Evolutionary conservation across 53 echinoderm and acorn worm species (phyloP), one percentile per base, ranked within the genome.

Genomic region (Holothuria leucospilota): DNA sequence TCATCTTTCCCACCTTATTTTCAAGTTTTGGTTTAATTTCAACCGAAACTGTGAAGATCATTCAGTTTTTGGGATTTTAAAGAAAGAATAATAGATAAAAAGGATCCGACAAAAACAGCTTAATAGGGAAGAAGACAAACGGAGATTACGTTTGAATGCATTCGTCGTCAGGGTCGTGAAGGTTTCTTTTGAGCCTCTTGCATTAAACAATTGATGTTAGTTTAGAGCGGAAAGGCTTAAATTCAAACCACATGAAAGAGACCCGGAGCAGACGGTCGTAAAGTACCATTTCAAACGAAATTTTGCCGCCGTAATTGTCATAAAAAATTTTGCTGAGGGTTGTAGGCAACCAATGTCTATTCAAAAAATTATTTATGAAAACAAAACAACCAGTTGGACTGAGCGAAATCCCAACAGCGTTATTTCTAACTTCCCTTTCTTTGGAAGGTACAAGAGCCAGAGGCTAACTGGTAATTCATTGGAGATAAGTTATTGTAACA

Each of bases 161-260:
- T 23, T 72, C 46, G 40, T 72, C 72, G 46, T 42, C 40, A 21
- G 56, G 56, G 56, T 16, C 56, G 56, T 56, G 72, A 72, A 72
- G 72, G 40, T 72, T 71, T 72, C 23, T 6, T 72, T 72, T 72
- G 46, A 16, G 11, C 42, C 13, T 38, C 72, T 23, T 72, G 42
- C 21, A 41, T 39, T 41, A 72, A 72, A 72, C 72, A 72, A 72
- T 72, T 30, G 23, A n/a, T 72, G 72, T 72, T 72, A 72, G 72
- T 72, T 72, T 72, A 72, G 72, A 72, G 72, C 34, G 40, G 72
- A 72, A 30, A 39, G 34, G 20, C 30, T 30, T 12, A 72, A 72
- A 72, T 38, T 72, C 40, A 38, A 72, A 72, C 72, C 72, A 72
- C 72, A 72, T 72, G 72, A 72, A 72, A 72, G 72, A 39, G 13